Evolutionary conservation across 2,113 vertebrate species (phyloP).

Genomic region (Myrmecophaga tridactyla): DNA sequence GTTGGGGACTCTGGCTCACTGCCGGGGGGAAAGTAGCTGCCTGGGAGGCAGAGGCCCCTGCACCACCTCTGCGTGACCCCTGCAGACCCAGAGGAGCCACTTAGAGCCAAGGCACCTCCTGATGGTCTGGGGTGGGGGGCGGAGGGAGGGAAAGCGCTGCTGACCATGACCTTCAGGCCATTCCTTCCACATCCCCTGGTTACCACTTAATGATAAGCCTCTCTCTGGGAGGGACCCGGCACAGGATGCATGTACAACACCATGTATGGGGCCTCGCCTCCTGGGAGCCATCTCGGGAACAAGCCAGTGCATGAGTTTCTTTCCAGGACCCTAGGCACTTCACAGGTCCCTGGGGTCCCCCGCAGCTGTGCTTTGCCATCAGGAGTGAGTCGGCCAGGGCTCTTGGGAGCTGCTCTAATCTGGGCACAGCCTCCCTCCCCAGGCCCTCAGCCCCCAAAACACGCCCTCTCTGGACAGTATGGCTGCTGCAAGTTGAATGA

Average conservation of each 20-base stretch:
- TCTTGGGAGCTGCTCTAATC: not conserved
- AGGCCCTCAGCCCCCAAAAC: fast-evolving
- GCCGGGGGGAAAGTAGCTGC: not conserved
- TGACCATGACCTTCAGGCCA: not conserved
- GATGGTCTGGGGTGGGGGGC: not conserved
- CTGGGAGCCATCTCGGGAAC: not conserved
- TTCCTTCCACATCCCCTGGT: not conserved
- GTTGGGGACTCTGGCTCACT: not conserved
- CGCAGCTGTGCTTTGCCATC: not conserved
- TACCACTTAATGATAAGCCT: not conserved
- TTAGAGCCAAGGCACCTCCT: not conserved
- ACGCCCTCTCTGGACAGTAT: not conserved
- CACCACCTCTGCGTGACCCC: not conserved
- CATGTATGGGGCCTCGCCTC: not conserved
- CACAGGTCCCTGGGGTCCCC: not conserved
- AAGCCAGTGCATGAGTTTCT: not conserved
- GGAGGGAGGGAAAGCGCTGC: too few relatives aligned
- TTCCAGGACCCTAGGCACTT: not conserved
- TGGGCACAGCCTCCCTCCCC: not conserved
- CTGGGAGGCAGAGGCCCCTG: not conserved
- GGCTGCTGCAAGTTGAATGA: not conserved
- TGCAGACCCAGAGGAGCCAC: not conserved
- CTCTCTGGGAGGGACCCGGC: not conserved
- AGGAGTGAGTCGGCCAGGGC: too few relatives aligned
- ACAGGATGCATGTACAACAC: not conserved